Base-by-base conservation (phyloP, 2,113 vertebrate species). In the Athene noctua region DNA sequence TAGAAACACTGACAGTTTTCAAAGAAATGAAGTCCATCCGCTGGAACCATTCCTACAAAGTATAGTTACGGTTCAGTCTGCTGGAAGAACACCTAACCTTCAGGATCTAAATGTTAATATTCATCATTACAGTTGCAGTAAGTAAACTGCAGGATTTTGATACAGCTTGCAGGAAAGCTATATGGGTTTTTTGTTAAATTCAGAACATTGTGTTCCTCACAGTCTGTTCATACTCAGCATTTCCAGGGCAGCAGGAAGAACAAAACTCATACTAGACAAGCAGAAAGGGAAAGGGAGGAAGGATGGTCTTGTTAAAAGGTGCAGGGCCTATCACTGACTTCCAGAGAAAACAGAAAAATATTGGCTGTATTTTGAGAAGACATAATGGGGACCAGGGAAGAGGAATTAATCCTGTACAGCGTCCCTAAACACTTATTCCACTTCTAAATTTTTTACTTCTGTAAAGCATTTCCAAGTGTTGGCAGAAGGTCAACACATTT, bases 381-480 rank as follows among this genome's bases (percentile, higher is more conserved):
- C 2, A 26, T 42, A 77, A 65, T n/a, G 13, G 30, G 13, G 23
- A 2, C 14, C n/a, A 58, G 49, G 15, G 14, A 58, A 81, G 27
- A 44, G 5, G 16, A 88, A 80, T 17, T 34, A 72, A 52, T 72
- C 29, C 51, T 73, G 8, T 27, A 59, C 21, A 30, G 4, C 27
- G 21, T 58, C 32, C 25, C n/a, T 27, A 78, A 51, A 84, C 12
- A 59, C 20, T 77, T 74, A 32, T 18, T 80, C 20, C 9, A 8
- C 2, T 8, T 47, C 82, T 88, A 66, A n/a, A 30, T 65, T 73
- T 83, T 67, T 87, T 73, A 85, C 25, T 85, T 92, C 75, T 94
- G 65, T 90, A 92, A 88, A 62, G 30, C 51, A 80, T 95, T 93
- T 95, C 84, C 62, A 51, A 55, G 49, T 71, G 47, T 89, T 96